Percentiles rank a stretch among this genome's conserved stretches.
phyloP scores from a whole-genome alignment of 2,797 vertebrate species.

The Falco rusticolus region DNA sequence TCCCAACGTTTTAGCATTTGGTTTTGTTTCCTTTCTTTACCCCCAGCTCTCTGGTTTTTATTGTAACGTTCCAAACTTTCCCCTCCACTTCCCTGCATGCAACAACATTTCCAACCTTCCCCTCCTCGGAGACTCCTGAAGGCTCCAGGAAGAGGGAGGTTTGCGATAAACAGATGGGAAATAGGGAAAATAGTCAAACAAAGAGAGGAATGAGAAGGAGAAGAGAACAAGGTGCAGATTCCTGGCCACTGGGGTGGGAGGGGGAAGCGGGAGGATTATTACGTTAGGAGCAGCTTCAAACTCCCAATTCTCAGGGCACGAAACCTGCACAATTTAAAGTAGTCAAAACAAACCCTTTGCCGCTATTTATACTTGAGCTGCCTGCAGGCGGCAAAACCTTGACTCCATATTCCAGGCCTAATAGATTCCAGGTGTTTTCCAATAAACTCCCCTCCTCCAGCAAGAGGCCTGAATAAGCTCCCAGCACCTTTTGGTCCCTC shows the following conservation, averaged over 20 bases:
- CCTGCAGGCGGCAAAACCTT: constrained; percentile 75
- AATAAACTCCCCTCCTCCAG: constrained; percentile 66
- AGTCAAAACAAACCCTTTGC: constrained; percentile 80
- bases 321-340: constrained; percentile 80
- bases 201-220: constrained; percentile 64
- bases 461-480: constrained; percentile 9
- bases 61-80: constrained; percentile 46
- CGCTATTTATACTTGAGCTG: constrained; percentile 77
- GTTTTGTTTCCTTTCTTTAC: neutral
- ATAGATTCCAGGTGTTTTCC: constrained; percentile 80
- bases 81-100: constrained; percentile 46
- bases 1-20: neutral
- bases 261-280: constrained; percentile 53
- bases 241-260: constrained; percentile 47
- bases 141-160: constrained; percentile 67
- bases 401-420: constrained; percentile 70
- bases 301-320: constrained; percentile 77
- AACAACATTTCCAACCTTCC: constrained; percentile 54
- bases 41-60: neutral
- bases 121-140: constrained; percentile 55
- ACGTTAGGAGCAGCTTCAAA: constrained; percentile 74
- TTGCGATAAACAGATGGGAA: constrained; percentile 74
- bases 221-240: constrained; percentile 73
- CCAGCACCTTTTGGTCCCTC: constrained; percentile 8
- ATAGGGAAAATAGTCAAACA: constrained; percentile 71